These are phyloP conservation scores for Forbesichthys agassizii DNA, from an alignment of 2,113 vertebrate species.

Conservation along the genomic window DNA sequence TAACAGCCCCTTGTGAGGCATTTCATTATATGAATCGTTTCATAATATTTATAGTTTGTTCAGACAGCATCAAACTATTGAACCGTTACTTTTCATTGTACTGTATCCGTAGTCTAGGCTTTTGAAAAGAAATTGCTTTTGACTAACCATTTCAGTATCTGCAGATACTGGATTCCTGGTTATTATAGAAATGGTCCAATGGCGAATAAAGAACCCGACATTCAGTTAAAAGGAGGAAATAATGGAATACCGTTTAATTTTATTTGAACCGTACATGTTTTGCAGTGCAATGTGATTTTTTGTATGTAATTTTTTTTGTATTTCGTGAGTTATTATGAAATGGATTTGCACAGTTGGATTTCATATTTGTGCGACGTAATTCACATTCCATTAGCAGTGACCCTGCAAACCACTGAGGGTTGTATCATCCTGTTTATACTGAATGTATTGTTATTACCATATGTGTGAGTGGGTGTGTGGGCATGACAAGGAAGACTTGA, in stretches of 20 bases:
- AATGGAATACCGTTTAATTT: background rate
- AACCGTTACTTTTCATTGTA: no score
- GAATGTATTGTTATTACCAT: constrained; percentile 35
- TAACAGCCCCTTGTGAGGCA: no score
- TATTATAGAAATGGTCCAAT: constrained; percentile 8
- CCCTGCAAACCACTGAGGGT: background rate
- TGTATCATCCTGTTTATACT: constrained; percentile 16
- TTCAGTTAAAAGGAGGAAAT: background rate
- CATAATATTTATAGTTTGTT: no score
- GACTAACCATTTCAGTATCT: no score
- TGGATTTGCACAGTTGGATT: constrained; percentile 33
- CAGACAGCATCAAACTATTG: no score
- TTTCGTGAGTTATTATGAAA: constrained; percentile 35
- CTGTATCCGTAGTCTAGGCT: no score
- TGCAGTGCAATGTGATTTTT: no score
- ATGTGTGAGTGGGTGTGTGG: constrained; percentile 39
- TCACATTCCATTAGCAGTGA: constrained; percentile 39
- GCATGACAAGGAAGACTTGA: constrained; percentile 26
- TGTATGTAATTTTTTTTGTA: background rate
- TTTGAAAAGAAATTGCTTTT: no score
- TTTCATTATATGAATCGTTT: no score
- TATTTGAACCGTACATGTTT: no score
- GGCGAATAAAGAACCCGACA: constrained; percentile 21
- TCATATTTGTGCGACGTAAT: constrained; percentile 45
- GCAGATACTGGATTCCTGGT: no score